Evolutionary conservation across 2,888 invertebrate genomes (phyloP), one percentile per base, ranked within the genome.

Genomic region (Morpho achilles): DNA sequence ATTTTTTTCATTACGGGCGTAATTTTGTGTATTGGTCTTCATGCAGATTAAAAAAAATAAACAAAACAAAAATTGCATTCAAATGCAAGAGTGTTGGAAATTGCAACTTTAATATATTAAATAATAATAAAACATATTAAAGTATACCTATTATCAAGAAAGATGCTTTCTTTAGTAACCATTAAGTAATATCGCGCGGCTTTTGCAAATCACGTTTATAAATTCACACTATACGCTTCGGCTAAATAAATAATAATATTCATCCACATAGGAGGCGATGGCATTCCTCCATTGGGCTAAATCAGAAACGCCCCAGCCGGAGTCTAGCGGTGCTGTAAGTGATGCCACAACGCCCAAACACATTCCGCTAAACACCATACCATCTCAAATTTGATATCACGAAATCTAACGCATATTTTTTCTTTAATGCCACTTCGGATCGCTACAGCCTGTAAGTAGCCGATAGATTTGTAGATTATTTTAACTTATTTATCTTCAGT

Each of bases 361-460:
- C 61, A 67, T 65, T 65, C 56, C 63, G 65, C 62, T 79, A 69
- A 68, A 78, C 79, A 70, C 68, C 71, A 72, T 70, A 68, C 71
- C 75, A 75, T 70, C 66, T 68, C 65, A 71, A 68, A 73, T 69
- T 73, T 79, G 82, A 78, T 82, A 81, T 85, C 84, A 85, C 79
- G 82, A 85, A 76, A 83, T 87, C 83, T 88, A 89, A 88, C 84
- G 82, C 87, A 86, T 88, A 75, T 67, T 80, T 80, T 75, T 84
- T 80, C 74, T 84, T 87, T 86, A 83, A 88, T 82, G 91, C 91
- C 82, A 87, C 90, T 77, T 86, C 76, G 90, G 87, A 87, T 80
- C 72, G 70, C 73, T 74, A 76, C 84, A 91, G 91, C 91, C 91
- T 83, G 91, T 91, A 79, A 91, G 91, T 91, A 90, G 79, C 70